Percentiles rank a stretch among this genome's conserved stretches.
phyloP scores from a whole-genome alignment of 2,797 vertebrate species.

The Aselliscus stoliczkanus region DNA sequence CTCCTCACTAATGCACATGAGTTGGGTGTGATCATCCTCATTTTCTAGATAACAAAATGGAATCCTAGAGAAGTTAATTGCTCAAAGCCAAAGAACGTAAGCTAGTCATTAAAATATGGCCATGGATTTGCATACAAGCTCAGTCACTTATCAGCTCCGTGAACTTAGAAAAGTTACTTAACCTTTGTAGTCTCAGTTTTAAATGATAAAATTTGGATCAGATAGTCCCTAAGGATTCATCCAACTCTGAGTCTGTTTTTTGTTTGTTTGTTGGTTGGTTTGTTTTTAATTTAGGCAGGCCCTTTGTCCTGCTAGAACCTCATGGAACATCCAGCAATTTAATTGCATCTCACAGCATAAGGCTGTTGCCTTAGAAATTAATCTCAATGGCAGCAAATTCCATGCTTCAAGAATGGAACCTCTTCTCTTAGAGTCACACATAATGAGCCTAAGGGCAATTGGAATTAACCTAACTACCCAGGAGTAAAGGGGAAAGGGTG shows the following conservation, averaged over 20 bases:
- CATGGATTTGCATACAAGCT: background rate
- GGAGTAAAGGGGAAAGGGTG: background rate
- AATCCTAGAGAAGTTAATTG: background rate
- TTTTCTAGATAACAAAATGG: background rate
- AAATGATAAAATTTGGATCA: background rate
- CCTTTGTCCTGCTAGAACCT: background rate
- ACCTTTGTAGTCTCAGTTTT: background rate
- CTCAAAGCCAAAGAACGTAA: background rate
- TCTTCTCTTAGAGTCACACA: background rate
- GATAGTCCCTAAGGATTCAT: background rate
- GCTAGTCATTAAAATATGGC: background rate
- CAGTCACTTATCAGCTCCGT: background rate
- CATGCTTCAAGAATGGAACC: background rate
- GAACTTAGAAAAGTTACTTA: background rate
- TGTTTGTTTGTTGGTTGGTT: background rate
- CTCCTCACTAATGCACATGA: background rate
- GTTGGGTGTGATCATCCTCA: background rate
- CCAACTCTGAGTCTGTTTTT: background rate
- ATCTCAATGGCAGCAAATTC: background rate
- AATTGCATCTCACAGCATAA: background rate
- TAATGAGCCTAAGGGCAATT: background rate
- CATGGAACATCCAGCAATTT: background rate
- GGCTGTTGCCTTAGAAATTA: background rate
- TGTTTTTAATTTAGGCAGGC: background rate
- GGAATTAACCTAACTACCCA: background rate